Conservation (phyloP, 2,113 vertebrate genomes). For the Albula glossodonta region DNA sequence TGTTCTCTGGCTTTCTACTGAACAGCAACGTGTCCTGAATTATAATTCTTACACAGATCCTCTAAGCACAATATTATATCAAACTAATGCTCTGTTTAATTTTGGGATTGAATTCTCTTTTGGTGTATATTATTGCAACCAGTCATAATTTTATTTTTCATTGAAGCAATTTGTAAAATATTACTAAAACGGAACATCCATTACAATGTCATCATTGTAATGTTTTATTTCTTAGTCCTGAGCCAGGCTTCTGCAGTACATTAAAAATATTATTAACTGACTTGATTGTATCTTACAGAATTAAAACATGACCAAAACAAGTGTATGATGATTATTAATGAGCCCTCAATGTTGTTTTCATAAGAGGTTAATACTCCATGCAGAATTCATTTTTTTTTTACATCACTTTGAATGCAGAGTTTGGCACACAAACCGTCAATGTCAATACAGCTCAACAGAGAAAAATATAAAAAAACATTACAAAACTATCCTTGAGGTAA, state of each 20-base stretch:
- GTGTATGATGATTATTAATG: not conserved
- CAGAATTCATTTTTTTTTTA: not conserved
- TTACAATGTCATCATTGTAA: too few relatives aligned
- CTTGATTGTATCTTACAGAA: not conserved
- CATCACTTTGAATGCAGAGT: not conserved
- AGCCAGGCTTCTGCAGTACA: too few relatives aligned
- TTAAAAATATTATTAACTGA: too few relatives aligned
- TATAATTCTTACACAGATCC: not conserved
- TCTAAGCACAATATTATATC: conserved; percentile 16
- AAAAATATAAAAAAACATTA: not conserved
- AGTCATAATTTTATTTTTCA: not conserved
- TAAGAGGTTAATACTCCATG: not conserved
- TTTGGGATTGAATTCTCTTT: not conserved
- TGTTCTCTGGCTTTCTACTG: conserved; percentile 6
- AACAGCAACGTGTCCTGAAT: conserved; percentile 19
- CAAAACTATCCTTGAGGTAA: not conserved
- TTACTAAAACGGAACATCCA: too few relatives aligned
- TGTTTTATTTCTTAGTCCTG: too few relatives aligned
- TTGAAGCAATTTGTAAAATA: too few relatives aligned
- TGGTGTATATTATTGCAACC: not conserved
- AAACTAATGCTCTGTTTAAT: conserved; percentile 9
- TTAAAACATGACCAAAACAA: not conserved
- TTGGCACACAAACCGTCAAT: not conserved
- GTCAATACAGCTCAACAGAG: not conserved
- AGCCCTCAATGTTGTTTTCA: not conserved